Conservation (phyloP, 2,113 vertebrate genomes). For the Engraulis encrasicolus region DNA sequence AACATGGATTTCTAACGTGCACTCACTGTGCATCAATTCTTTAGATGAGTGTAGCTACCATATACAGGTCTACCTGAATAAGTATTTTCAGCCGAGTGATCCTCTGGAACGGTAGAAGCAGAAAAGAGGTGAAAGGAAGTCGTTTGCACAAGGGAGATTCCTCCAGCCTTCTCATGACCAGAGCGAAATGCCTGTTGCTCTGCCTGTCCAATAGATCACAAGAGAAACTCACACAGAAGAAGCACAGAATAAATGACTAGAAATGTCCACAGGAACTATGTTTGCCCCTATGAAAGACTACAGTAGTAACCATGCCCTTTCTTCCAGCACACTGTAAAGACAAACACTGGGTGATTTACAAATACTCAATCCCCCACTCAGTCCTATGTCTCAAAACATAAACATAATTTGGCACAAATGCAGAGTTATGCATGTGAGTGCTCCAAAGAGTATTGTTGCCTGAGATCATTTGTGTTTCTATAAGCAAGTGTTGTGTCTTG, state of each 20-base stretch:
- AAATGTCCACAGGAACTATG: neutral
- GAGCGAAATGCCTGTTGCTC: slow-evolving; percentile 73
- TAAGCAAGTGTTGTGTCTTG: neutral
- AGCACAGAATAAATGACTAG: neutral
- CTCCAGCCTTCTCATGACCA: slow-evolving; percentile 71
- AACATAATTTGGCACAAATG: neutral
- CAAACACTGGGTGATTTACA: no score
- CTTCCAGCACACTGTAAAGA: neutral
- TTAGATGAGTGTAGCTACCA: no score
- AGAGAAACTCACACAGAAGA: neutral
- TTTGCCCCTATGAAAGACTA: no score
- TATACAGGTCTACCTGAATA: slow-evolving; percentile 42
- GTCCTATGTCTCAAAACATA: neutral
- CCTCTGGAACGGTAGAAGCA: slow-evolving; percentile 80
- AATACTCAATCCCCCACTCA: neutral
- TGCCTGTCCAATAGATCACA: slow-evolving; percentile 65
- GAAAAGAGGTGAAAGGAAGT: slow-evolving; percentile 77
- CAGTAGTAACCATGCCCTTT: no score
- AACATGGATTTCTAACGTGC: neutral
- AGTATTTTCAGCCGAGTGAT: slow-evolving; percentile 79
- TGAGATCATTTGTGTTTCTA: neutral
- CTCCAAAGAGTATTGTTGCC: neutral
- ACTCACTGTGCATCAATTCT: neutral
- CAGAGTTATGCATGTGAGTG: neutral
- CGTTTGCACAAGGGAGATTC: slow-evolving; percentile 77